Evolutionary conservation across 2,888 invertebrate species (phyloP).

Genomic region (Papilio protenor): DNA sequence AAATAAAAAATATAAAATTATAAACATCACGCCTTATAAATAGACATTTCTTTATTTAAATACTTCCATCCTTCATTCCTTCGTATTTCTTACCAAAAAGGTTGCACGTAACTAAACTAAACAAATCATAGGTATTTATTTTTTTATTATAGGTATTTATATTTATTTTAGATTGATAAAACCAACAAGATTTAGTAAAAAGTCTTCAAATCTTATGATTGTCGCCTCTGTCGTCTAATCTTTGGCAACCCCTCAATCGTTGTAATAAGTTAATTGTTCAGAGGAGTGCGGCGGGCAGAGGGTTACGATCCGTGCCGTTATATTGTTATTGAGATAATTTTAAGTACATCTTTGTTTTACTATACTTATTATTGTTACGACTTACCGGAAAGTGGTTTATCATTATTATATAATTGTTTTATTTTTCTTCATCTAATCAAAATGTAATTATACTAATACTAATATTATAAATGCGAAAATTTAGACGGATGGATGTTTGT

Average conservation of each 20-base stretch:
- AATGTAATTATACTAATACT: neutral
- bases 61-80: no score
- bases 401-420: neutral
- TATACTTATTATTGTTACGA: slow-evolving; percentile 58
- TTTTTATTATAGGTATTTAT: no score
- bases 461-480: no score
- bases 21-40: no score
- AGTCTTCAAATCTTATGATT: neutral
- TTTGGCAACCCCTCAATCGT: slow-evolving; percentile 64
- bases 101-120: no score
- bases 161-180: no score
- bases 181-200: neutral
- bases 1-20: no score
- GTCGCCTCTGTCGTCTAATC: slow-evolving; percentile 52
- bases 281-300: slow-evolving; percentile 53
- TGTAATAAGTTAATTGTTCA: slow-evolving; percentile 80
- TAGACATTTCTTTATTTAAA: no score
- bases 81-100: no score
- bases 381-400: neutral
- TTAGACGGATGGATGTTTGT: no score
- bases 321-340: slow-evolving; percentile 64
- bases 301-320: slow-evolving; percentile 58
- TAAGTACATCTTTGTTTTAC: slow-evolving; percentile 74
- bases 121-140: no score
- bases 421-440: no score